Conservation (phyloP, 2,888 invertebrate species). For the Mayetiola destructor region DNA sequence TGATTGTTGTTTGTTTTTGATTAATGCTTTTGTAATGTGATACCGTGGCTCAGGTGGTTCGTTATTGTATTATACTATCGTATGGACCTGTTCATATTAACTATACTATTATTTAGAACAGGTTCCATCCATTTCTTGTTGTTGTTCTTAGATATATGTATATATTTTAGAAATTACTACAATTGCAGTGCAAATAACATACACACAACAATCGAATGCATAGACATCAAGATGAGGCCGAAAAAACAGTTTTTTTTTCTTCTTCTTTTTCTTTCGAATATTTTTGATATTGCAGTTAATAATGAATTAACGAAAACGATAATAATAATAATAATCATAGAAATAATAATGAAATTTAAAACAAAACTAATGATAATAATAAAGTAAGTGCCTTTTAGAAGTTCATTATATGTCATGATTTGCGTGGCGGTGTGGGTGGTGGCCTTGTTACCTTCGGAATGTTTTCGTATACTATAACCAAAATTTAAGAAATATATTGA, state of each 20-base stretch:
- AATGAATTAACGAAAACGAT: not conserved
- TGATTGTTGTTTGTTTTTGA: too few relatives aligned
- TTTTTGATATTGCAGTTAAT: not conserved
- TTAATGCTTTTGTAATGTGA: too few relatives aligned
- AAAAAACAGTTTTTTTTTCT: not conserved
- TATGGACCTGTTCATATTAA: too few relatives aligned
- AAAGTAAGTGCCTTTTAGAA: conserved; percentile 15
- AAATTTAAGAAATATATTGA: not conserved
- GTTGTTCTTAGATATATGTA: not conserved
- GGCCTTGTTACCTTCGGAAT: conserved; percentile 37
- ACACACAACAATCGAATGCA: not conserved
- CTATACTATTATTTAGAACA: too few relatives aligned
- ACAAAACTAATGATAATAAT: too few relatives aligned
- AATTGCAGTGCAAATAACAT: not conserved
- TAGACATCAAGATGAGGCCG: not conserved
- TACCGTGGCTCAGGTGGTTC: too few relatives aligned
- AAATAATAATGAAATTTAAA: too few relatives aligned
- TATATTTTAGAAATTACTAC: not conserved
- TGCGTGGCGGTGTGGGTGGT: conserved; percentile 32
- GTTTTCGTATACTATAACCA: conserved; percentile 33
- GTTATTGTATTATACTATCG: too few relatives aligned
- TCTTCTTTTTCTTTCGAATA: not conserved
- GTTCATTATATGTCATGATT: conserved; percentile 30
- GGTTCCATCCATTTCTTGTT: not conserved
- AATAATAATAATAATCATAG: too few relatives aligned